Evolutionary conservation across 2,113 vertebrate genomes (phyloP).

Genomic region (Paedocypris sp.): DNA sequence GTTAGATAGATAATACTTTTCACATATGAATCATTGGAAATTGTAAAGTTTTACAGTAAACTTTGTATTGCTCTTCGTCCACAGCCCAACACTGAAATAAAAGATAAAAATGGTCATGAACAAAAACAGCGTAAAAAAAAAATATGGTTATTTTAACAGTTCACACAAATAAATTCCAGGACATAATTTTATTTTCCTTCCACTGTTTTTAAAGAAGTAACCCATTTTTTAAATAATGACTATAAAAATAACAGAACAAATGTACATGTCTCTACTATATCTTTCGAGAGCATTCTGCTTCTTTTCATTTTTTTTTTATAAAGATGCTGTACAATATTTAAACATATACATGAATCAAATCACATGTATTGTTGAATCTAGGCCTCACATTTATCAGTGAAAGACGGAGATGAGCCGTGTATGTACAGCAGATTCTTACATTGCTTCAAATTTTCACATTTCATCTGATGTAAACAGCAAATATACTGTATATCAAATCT

Average conservation of each 20-base stretch:
- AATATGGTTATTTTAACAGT: too few species aligned
- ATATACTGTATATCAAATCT: neutral
- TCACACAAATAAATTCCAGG: too few species aligned
- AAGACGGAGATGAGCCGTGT: neutral
- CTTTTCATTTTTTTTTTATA: constrained; percentile 68
- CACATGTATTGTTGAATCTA: constrained; percentile 74
- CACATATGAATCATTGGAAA: too few species aligned
- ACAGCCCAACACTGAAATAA: too few species aligned
- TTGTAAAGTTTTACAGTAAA: too few species aligned
- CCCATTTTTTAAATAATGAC: constrained; percentile 52
- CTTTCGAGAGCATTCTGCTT: constrained; percentile 51
- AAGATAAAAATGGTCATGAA: too few species aligned
- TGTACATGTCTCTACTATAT: constrained; percentile 62
- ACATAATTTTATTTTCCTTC: constrained; percentile 52
- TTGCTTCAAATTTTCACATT: neutral
- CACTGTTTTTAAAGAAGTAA: constrained; percentile 52
- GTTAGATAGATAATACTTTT: too few species aligned
- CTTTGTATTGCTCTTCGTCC: too few species aligned
- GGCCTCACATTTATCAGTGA: constrained; percentile 62
- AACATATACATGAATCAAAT: constrained; percentile 87
- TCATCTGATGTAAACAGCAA: neutral
- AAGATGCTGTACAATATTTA: constrained; percentile 99
- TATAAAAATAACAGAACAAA: constrained; percentile 98
- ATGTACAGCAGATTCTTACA: constrained; percentile 1
- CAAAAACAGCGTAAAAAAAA: too few species aligned